These are phyloP conservation scores for Eristalis arbustorum DNA, from an alignment of 2,888 invertebrate genomes.

Conservation along the genomic window DNA sequence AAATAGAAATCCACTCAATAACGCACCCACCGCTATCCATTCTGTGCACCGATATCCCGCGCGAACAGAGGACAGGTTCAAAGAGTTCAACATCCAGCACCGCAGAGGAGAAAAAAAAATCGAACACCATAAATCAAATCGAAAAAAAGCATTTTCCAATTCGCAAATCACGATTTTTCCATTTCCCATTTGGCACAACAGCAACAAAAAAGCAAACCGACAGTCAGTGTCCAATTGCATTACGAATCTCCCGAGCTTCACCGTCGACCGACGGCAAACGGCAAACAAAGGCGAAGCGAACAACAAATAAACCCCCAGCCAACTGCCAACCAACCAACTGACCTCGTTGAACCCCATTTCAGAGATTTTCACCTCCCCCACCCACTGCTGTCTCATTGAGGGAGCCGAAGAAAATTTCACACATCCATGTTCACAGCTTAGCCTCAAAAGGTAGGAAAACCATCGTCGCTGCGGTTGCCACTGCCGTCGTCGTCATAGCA, in stretches of 20 bases:
- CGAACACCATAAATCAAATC: conserved; percentile 65
- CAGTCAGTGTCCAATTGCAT: conserved; percentile 61
- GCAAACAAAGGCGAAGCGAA: conserved; percentile 59
- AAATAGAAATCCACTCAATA: conserved; percentile 56
- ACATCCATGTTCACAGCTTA: conserved; percentile 68
- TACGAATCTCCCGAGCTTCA: conserved; percentile 43
- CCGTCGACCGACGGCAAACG: not conserved
- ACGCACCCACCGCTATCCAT: not conserved
- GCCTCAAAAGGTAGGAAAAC: conserved; percentile 54
- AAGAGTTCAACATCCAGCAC: conserved; percentile 54
- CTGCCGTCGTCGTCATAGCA: not conserved
- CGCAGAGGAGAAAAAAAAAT: conserved; percentile 2
- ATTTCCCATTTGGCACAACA: conserved; percentile 67
- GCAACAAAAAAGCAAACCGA: conserved; percentile 2
- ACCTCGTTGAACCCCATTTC: conserved; percentile 65
- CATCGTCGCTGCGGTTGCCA: not conserved
- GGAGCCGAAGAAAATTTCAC: conserved; percentile 51
- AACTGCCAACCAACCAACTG: conserved; percentile 40
- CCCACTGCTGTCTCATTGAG: not conserved
- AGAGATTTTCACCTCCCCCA: conserved; percentile 35
- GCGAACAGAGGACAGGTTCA: conserved; percentile 1
- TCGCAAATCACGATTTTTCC: conserved; percentile 69
- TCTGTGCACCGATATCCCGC: not conserved
- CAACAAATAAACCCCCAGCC: conserved; percentile 54
- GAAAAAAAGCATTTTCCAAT: conserved; percentile 68